Conservation (phyloP, 2,888 invertebrate genomes). For the Ectemnius cavifrons region DNA sequence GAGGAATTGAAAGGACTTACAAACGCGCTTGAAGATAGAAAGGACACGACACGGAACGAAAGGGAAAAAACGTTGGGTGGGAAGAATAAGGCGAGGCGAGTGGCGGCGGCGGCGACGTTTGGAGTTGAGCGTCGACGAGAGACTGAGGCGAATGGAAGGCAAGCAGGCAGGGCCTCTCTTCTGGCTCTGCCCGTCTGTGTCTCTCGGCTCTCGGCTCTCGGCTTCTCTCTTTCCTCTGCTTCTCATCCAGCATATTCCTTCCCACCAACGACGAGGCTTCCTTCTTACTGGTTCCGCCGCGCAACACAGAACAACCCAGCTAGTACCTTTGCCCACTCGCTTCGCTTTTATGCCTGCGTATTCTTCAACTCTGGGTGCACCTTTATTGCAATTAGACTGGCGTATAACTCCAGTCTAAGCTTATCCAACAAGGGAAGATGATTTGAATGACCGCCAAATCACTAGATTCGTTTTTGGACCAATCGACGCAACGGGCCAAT, state of each 20-base stretch:
- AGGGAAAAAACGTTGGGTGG: neutral
- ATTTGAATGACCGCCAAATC: too few relatives aligned
- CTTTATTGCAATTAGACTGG: too few relatives aligned
- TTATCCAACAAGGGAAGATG: too few relatives aligned
- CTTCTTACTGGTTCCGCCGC: slow-evolving; percentile 54
- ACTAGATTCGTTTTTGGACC: too few relatives aligned
- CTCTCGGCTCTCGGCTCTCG: slow-evolving; percentile 53
- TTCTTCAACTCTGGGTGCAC: too few relatives aligned
- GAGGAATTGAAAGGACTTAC: slow-evolving; percentile 19
- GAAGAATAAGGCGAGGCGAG: slow-evolving; percentile 14
- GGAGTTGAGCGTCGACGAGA: slow-evolving; percentile 69
- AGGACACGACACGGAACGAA: neutral
- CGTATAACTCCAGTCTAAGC: too few relatives aligned
- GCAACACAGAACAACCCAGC: neutral
- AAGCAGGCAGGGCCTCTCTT: slow-evolving; percentile 26
- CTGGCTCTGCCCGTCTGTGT: slow-evolving; percentile 45
- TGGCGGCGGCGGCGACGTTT: slow-evolving; percentile 57
- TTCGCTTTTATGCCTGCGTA: neutral
- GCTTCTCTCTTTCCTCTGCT: neutral
- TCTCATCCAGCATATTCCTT: slow-evolving; percentile 51
- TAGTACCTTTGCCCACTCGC: slow-evolving; percentile 2
- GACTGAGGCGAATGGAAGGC: slow-evolving; percentile 66
- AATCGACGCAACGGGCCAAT: too few relatives aligned
- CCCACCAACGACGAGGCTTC: slow-evolving; percentile 66
- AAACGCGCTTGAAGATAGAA: slow-evolving; percentile 13